Evolutionary conservation across 2,113 vertebrate species (phyloP).

Genomic region (Pycnonotus jocosus): DNA sequence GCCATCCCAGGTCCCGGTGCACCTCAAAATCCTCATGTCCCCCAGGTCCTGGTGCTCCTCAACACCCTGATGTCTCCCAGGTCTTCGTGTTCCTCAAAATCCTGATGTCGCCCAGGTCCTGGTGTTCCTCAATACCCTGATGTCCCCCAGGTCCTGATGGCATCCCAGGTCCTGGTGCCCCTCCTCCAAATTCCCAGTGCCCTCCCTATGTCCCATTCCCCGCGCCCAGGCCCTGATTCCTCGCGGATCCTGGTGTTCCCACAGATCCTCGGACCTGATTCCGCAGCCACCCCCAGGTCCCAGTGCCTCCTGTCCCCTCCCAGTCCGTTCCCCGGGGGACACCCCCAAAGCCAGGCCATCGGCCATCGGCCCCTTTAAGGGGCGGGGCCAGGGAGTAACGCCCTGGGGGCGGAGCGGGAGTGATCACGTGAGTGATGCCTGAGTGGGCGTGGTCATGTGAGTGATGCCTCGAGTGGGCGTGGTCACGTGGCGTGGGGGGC

Average conservation of each 20-base stretch:
- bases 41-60: too few species aligned
- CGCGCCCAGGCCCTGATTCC: too few species aligned
- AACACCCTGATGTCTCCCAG: too few species aligned
- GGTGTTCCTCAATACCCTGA: too few species aligned
- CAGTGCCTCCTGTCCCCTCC: not conserved
- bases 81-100: not conserved
- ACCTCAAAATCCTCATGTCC: not conserved
- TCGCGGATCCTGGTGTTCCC: too few species aligned
- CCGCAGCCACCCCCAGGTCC: too few species aligned
- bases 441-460: too few species aligned
- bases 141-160: not conserved
- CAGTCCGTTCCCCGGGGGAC: not conserved
- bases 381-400: fast-evolving
- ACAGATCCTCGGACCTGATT: not conserved
- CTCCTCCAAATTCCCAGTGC: not conserved
- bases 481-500: fast-evolving
- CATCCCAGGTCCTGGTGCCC: not conserved
- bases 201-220: fast-evolving
- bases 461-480: not conserved
- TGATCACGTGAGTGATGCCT: fast-evolving
- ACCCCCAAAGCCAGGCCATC: too few species aligned
- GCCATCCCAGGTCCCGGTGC: too few species aligned
- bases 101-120: too few species aligned
- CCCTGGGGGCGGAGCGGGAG: too few species aligned
- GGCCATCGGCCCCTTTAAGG: not conserved